phyloP scores from a whole-genome alignment of 2,113 vertebrate genomes.

The Eublepharis macularius region DNA sequence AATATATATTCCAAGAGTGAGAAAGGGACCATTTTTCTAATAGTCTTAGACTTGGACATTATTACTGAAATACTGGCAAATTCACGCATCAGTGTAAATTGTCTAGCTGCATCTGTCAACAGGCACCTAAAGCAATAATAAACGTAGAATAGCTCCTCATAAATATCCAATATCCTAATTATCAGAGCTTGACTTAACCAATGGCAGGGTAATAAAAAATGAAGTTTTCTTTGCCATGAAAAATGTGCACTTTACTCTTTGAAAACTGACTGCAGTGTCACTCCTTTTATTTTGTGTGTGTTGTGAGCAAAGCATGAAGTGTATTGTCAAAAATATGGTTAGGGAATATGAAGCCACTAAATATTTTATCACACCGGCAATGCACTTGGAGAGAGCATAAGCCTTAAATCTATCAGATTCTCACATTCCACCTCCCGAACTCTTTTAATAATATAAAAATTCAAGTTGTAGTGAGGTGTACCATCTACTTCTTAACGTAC shows the following conservation, averaged over 20 bases:
- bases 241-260: constrained; percentile 63
- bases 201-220: constrained; percentile 71
- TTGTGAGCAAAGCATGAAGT: constrained; percentile 66
- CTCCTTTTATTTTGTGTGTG: constrained; percentile 51
- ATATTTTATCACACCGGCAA: constrained; percentile 70
- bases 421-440: constrained; percentile 66
- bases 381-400: constrained; percentile 59
- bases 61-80: constrained; percentile 71
- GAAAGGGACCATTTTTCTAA: constrained; percentile 56
- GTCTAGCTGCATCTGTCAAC: constrained; percentile 70
- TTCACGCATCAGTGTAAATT: constrained; percentile 73
- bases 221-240: constrained; percentile 60
- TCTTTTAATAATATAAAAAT: constrained; percentile 68
- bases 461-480: constrained; percentile 51
- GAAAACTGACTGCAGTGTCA: constrained; percentile 61
- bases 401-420: constrained; percentile 66
- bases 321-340: constrained; percentile 70
- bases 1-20: constrained; percentile 66
- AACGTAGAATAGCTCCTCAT: constrained; percentile 75
- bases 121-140: constrained; percentile 75
- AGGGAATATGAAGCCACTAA: constrained; percentile 65
- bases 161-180: constrained; percentile 78
- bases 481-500: constrained; percentile 48
- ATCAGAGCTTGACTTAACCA: constrained; percentile 76
- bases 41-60: constrained; percentile 65